These are phyloP conservation scores for Ameiurus melas DNA, from an alignment of 2,113 vertebrate species.

Conservation along the genomic window DNA sequence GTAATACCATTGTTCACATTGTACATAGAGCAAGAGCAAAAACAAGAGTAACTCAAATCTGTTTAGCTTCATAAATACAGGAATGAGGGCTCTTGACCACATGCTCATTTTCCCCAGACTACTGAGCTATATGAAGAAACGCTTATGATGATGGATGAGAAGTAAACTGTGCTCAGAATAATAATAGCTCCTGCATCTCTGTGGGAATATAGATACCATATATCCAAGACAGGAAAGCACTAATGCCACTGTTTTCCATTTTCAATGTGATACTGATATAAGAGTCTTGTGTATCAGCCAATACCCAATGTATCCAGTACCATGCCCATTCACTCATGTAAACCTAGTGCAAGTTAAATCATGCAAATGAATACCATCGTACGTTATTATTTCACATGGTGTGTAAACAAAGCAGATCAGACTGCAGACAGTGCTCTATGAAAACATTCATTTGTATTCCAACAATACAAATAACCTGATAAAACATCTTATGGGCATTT, in stretches of 20 bases:
- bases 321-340: not conserved
- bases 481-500: not conserved
- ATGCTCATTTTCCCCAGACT: not conserved
- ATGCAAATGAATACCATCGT: too few relatives aligned
- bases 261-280: not conserved
- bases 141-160: not conserved
- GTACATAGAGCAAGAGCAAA: not conserved
- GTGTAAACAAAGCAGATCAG: not conserved
- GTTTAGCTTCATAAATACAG: not conserved
- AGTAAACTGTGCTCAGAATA: not conserved
- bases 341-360: not conserved
- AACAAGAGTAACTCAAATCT: not conserved
- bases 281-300: not conserved
- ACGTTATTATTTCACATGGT: too few relatives aligned
- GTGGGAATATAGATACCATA: not conserved
- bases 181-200: not conserved
- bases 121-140: not conserved
- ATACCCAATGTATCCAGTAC: not conserved
- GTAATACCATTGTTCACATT: not conserved
- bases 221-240: not conserved
- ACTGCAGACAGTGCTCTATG: too few relatives aligned
- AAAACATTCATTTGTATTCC: too few relatives aligned
- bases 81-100: not conserved
- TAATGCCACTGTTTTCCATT: not conserved
- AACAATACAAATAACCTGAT: not conserved